These are phyloP conservation scores for Pelodytes ibericus DNA, from an alignment of 2,797 vertebrate species.

Conservation along the genomic window DNA sequence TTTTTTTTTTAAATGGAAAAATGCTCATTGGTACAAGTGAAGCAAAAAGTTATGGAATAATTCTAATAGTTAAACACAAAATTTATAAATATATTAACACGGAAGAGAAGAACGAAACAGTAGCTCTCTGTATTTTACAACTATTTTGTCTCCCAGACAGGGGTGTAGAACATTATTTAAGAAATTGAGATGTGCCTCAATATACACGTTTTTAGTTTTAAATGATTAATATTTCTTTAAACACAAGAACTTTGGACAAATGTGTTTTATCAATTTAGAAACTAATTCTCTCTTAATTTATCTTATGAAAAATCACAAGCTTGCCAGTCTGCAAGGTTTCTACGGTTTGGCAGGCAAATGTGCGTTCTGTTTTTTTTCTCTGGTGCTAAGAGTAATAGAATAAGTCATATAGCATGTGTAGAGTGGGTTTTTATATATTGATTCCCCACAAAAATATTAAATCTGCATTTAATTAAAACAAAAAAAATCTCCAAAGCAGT, in stretches of 20 bases:
- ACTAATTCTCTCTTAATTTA: conserved; percentile 34
- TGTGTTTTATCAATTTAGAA: conserved; percentile 13
- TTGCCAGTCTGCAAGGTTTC: neutral
- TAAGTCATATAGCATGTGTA: conserved; percentile 18
- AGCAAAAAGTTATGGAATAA: too few species aligned
- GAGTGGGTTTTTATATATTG: conserved; percentile 28
- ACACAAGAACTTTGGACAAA: conserved; percentile 4
- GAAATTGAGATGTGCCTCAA: neutral
- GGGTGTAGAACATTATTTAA: too few species aligned
- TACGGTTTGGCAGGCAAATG: conserved; percentile 4
- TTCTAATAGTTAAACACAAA: too few species aligned
- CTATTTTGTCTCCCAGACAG: too few species aligned
- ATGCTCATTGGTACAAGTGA: too few species aligned
- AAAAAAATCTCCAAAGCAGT: conserved; percentile 4
- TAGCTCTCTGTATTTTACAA: too few species aligned
- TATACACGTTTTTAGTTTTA: neutral
- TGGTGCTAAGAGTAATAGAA: conserved; percentile 14
- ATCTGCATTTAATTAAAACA: conserved; percentile 3
- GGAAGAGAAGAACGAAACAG: too few species aligned
- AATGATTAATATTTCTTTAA: neutral
- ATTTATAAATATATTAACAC: too few species aligned
- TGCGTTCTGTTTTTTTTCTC: conserved; percentile 42
- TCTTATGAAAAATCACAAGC: conserved; percentile 8
- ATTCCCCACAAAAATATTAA: neutral
- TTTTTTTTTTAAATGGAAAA: too few species aligned